Evolutionary conservation across 2,888 invertebrate genomes (phyloP), one percentile per base, ranked within the genome.

Genomic region (Dendrolimus houi): DNA sequence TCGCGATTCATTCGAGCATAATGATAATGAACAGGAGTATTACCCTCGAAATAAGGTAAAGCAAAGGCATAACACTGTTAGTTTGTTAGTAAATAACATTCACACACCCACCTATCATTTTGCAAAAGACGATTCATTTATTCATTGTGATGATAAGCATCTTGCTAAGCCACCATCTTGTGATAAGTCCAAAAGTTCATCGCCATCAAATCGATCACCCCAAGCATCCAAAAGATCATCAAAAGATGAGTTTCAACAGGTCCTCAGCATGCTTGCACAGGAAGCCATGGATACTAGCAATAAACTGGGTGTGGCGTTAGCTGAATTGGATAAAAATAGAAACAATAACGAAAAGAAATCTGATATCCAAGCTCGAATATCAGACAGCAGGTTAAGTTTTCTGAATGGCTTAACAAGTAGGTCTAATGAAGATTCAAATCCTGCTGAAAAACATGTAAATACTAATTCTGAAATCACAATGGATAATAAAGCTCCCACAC

Each of bases 281-380:
- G 95, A 96, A 90, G 95, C 95, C 12, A 93, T 94, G 84, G 94
- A 94, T 72, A 94, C 94, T 54, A 95, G 94, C 72, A 94, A 94
- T 64, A 93, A 93, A 68, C 77, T 94, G 69, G 93, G 93, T n/a
- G 92, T 93, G 63, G 94, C 95, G 62, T 81, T 95, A 72, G 91
- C 92, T 54, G 93, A 93, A 73, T 72, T 94, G 70, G 88, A 87
- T 64, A 86, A 87, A 72, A 89, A 89, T 72, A 83, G 86, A 64
- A 85, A 85, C 62, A 84, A 80, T 66, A 75, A 72, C 62, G 87
- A 89, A 52, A 84, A 80, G 63, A 81, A 79, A 64, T 75, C 78
- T 71, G 75, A 91, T 79, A 63, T 92, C 73, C 83, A 92, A 81
- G 81, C 77, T 74, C 75, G 89, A 68, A 83, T 90, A 83, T 82